Evolutionary conservation across 2,113 vertebrate species (phyloP).

Genomic region (Mungos mungo): DNA sequence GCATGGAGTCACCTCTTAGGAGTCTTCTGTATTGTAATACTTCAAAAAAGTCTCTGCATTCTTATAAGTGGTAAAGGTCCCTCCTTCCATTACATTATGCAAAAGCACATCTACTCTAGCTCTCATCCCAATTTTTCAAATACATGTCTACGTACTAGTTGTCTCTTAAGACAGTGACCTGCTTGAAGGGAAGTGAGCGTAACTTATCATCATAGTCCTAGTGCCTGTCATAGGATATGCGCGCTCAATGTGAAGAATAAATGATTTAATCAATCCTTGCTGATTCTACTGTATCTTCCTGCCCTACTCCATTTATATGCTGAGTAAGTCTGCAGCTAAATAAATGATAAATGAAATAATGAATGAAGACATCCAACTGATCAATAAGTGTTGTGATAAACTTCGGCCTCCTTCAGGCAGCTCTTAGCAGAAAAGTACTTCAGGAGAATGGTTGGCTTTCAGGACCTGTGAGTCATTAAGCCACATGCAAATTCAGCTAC

Average conservation of each 20-base stretch:
- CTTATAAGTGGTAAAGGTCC: neutral
- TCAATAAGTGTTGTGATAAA: neutral
- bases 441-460: neutral
- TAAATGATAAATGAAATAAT: slow-evolving; percentile 40
- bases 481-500: neutral
- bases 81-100: neutral
- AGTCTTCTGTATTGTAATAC: neutral
- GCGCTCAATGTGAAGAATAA: neutral
- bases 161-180: neutral
- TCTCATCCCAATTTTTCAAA: neutral
- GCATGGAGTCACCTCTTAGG: neutral
- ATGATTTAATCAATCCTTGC: neutral
- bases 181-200: neutral
- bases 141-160: neutral
- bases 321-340: neutral
- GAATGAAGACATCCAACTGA: neutral
- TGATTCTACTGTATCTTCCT: neutral
- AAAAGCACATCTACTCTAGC: neutral
- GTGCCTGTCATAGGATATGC: neutral
- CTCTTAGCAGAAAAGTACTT: neutral
- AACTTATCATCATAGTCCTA: neutral
- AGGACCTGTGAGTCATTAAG: neutral
- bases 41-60: neutral
- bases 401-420: neutral
- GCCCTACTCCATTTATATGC: neutral